A percentile compares a stretch with the other conserved stretches of the same genome.
These are phyloP conservation scores for Parnassius mnemosyne DNA, from an alignment of 2,888 invertebrate genomes.

Conservation along the genomic window DNA sequence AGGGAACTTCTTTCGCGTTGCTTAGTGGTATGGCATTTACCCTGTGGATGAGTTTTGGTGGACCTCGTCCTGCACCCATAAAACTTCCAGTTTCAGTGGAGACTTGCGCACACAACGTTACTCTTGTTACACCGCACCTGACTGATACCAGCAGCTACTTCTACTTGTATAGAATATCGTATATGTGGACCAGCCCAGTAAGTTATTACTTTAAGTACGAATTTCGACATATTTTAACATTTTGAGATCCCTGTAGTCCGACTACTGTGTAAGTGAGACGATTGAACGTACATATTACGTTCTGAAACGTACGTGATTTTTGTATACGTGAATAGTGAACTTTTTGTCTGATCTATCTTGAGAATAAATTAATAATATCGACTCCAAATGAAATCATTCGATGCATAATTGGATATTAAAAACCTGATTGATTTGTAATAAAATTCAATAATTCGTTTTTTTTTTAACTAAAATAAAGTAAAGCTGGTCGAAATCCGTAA, in stretches of 20 bases:
- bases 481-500: too few relatives aligned
- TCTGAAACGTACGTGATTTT: too few relatives aligned
- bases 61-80: constrained; percentile 86
- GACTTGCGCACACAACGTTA: constrained; percentile 74
- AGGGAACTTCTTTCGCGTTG: constrained; percentile 86
- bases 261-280: too few relatives aligned
- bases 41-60: constrained; percentile 92
- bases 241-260: background rate
- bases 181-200: constrained; percentile 85
- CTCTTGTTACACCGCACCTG: constrained; percentile 32
- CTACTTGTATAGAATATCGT: constrained; percentile 86
- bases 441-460: too few relatives aligned
- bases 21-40: constrained; percentile 83
- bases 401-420: too few relatives aligned
- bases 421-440: too few relatives aligned
- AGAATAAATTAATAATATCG: too few relatives aligned
- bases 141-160: constrained; percentile 66
- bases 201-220: constrained; percentile 33
- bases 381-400: too few relatives aligned
- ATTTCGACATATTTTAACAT: background rate
- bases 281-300: too few relatives aligned
- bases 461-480: too few relatives aligned
- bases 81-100: constrained; percentile 80
- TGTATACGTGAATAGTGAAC: too few relatives aligned
- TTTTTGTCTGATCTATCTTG: too few relatives aligned